Evolutionary conservation across 2,113 vertebrate species (phyloP).

Genomic region (Bungarus multicinctus): DNA sequence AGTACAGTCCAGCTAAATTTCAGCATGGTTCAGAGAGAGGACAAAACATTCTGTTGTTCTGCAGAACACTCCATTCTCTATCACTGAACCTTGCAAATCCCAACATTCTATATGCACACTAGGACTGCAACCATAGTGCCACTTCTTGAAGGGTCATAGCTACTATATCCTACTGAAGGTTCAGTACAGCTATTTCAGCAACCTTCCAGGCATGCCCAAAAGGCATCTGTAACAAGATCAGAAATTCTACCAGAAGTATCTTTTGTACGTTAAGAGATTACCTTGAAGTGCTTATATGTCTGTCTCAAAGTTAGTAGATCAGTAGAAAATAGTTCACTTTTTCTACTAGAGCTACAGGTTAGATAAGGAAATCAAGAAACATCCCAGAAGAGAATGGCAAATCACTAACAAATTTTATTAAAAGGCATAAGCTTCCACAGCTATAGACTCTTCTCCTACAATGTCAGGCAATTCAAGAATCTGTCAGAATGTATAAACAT

Average conservation of each 20-base stretch:
- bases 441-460: background rate
- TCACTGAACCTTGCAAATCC: background rate
- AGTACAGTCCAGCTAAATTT: background rate
- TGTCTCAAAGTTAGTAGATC: background rate
- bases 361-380: background rate
- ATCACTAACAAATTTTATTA: background rate
- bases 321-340: background rate
- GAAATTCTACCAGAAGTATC: background rate
- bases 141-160: background rate
- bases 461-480: background rate
- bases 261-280: background rate
- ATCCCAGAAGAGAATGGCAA: background rate
- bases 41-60: background rate
- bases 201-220: background rate
- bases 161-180: background rate
- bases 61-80: background rate
- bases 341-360: background rate
- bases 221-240: background rate
- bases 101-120: background rate
- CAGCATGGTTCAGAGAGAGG: background rate
- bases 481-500: background rate
- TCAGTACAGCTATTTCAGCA: background rate
- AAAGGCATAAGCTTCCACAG: background rate
- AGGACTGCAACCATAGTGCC: background rate
- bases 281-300: background rate